Base-by-base conservation (phyloP, 2,113 vertebrate species). In the Globicephala melas region DNA sequence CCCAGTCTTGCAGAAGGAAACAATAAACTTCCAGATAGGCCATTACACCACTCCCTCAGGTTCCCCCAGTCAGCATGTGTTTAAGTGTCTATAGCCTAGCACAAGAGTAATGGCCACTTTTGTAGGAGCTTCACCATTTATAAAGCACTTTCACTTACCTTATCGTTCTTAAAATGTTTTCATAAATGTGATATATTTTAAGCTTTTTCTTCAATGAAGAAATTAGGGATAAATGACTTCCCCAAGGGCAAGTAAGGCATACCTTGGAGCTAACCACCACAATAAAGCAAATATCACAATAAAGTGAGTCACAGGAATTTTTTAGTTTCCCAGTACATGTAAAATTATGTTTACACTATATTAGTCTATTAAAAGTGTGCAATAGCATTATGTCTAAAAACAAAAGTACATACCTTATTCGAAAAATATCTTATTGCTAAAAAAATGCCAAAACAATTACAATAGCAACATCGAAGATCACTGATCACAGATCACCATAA, bases 1-100 rank as follows among this genome's bases (percentile, higher is more conserved):
- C 50, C 70, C 92, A 88, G 28, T 97, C 91, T 91, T 79, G 44
- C 81, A 83, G 76, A 94, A 98, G 97, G 94, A 97, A 97, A 92
- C 87, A 89, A 94, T 86, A 95, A 96, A 90, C 68, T 93, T 93
- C 84, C 91, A 95, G 62, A 94, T 58, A 92, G 80, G 44, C 50
- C 58, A 76, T 84, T 58, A 70, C 10, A 80, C 83, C 77, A 96
- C 74, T 95, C 90, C 82, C 73, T 86, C 77, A 33, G 65, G 47
- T 81, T 94, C 62, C 67, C 80, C 55, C 36, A 44, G 62, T 91
- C 68, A 90, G 47, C 50, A 77, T 17, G 3, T 58, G 68, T 84
- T 94, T 90, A 93, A 80, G 50, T 71, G 89, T 95, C 74, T 90
- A 71, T 90, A 71, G 60, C 85, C 74, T 58, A 88, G 62, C 33